Evolutionary conservation across 2,888 invertebrate genomes (phyloP).

Genomic region (Leucophenga montana): DNA sequence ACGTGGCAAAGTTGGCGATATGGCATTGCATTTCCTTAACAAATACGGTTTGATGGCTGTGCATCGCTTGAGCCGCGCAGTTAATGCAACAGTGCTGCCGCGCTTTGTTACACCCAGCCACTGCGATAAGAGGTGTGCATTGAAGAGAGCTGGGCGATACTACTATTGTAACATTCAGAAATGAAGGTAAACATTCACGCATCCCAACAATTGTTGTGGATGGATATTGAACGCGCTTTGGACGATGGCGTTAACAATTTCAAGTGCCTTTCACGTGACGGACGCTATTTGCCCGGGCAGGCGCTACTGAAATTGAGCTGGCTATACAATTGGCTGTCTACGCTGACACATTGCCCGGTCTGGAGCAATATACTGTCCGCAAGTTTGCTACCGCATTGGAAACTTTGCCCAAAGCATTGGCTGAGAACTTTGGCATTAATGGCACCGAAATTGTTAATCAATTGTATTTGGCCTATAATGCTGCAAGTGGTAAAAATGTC

Average conservation of each 20-base stretch:
- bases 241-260: conserved; percentile 99
- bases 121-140: conserved; percentile 90
- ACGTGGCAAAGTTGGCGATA: conserved; percentile 98
- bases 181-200: conserved; percentile 86
- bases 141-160: conserved; percentile 98
- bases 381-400: conserved; percentile 94
- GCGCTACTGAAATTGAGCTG: conserved; percentile 95
- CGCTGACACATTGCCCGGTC: conserved; percentile 92
- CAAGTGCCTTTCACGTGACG: conserved; percentile 89
- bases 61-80: conserved; percentile 90
- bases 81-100: conserved; percentile 86
- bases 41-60: conserved; percentile 97
- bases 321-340: conserved; percentile 88
- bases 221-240: conserved; percentile 96
- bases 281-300: conserved; percentile 90
- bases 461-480: conserved; percentile 92
- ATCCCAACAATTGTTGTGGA: conserved; percentile 98
- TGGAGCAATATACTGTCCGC: conserved; percentile 97
- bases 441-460: conserved; percentile 90
- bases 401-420: conserved; percentile 90
- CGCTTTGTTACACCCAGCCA: conserved; percentile 84
- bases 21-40: conserved; percentile 97
- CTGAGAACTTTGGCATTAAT: conserved; percentile 95
- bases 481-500: conserved; percentile 80
- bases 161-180: conserved; percentile 92